These are phyloP conservation scores for Portunus trituberculatus DNA, from an alignment of 1,140 invertebrate genomes.

Conservation along the genomic window DNA sequence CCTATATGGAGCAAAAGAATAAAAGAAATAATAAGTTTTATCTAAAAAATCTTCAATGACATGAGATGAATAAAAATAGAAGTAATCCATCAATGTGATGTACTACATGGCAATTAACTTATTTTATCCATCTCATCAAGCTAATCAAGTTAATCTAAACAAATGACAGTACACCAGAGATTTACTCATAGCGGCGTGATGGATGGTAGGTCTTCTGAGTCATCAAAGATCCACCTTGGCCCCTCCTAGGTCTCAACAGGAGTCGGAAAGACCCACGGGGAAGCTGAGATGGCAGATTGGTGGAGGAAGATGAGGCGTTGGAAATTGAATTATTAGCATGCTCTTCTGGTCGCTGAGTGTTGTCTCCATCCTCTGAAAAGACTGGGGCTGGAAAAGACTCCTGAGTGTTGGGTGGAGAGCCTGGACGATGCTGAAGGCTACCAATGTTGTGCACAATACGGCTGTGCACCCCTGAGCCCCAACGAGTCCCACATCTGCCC, in stretches of 20 bases:
- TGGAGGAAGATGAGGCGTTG: neutral
- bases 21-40: too few relatives aligned
- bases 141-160: neutral
- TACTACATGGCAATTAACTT: too few relatives aligned
- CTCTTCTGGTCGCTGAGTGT: conserved; percentile 10
- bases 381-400: neutral
- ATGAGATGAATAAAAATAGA: too few relatives aligned
- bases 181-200: conserved; percentile 10
- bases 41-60: too few relatives aligned
- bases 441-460: conserved; percentile 66
- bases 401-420: conserved; percentile 17
- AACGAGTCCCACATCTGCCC: conserved; percentile 55
- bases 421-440: conserved; percentile 52
- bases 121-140: too few relatives aligned
- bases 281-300: neutral
- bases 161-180: neutral
- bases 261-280: conserved; percentile 48
- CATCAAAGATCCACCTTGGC: neutral
- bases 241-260: conserved; percentile 32
- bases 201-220: neutral
- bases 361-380: neutral
- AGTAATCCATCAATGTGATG: too few relatives aligned
- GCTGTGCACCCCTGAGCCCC: conserved; percentile 55
- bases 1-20: too few relatives aligned
- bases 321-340: conserved; percentile 27